Percentiles rank a stretch among this genome's conserved stretches.
Evolutionary conservation across 2,888 invertebrate genomes (phyloP).

Genomic region (Schrankia costaestrigalis): DNA sequence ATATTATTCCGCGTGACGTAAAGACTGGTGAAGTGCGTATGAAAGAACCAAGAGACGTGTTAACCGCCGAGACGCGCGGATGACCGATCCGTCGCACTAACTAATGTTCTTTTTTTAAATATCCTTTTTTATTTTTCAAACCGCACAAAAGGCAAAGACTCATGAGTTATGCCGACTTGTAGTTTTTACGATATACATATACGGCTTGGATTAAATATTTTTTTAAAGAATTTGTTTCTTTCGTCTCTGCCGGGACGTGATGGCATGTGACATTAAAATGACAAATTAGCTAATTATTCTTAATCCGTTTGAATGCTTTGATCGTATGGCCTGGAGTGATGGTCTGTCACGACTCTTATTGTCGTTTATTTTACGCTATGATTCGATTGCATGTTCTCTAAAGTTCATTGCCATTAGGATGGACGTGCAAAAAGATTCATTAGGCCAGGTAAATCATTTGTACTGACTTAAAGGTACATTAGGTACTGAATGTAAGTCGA

Average conservation of each 20-base stretch:
- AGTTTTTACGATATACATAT: constrained; percentile 76
- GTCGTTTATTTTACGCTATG: constrained; percentile 42
- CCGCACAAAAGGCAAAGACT: constrained; percentile 70
- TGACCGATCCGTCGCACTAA: constrained; percentile 75
- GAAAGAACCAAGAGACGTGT: constrained; percentile 64
- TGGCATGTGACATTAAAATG: constrained; percentile 81
- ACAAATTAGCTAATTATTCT: constrained; percentile 80
- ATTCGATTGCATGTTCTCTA: constrained; percentile 37
- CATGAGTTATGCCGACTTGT: constrained; percentile 76
- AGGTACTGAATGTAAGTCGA: background rate
- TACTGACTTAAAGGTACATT: constrained; percentile 6
- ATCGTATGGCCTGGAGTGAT: constrained; percentile 55
- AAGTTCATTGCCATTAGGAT: constrained; percentile 48
- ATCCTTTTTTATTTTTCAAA: constrained; percentile 63
- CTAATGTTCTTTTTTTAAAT: constrained; percentile 73
- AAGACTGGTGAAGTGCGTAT: constrained; percentile 51
- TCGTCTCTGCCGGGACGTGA: constrained; percentile 60
- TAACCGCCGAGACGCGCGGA: constrained; percentile 60
- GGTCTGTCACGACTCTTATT: constrained; percentile 53
- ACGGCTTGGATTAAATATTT: constrained; percentile 73
- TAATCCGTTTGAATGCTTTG: constrained; percentile 72
- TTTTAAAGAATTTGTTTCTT: constrained; percentile 67
- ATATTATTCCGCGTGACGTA: constrained; percentile 44
- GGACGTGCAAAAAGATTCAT: constrained; percentile 22
- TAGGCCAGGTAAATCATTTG: constrained; percentile 7